Base-by-base conservation (phyloP, 2,113 vertebrate species). In the Sula dactylatra region DNA sequence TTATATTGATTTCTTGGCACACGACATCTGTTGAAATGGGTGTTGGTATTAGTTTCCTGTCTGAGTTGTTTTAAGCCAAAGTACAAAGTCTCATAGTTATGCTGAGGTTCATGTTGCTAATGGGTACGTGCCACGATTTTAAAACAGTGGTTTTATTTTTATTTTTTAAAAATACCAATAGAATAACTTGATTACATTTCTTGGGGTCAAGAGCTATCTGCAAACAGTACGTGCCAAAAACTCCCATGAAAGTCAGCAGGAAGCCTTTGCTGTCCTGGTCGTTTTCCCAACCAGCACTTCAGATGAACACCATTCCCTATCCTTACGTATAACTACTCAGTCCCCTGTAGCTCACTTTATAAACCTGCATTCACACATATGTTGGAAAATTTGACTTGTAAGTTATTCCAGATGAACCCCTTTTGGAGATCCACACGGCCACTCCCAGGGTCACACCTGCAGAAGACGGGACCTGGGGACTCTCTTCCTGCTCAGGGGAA, bases 241-340 rank as follows among this genome's bases (percentile, higher is more conserved):
- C 22, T 25, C 34, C 78, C 6, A 0, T 0, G 4, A 6, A 49
- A 56, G 32, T 12, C 70, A 72, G 26, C 26, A 17, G 52, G 52
- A 69, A 32, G 21, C 15, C 42, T 44, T 49, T 1, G 1, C 32
- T 36, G 10, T 0, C 29, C 62, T 3, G 26, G 6, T 8, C 27
- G 25, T 56, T 40, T 36, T 88, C 79, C 72, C 42, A 8, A 14
- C 11, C 76, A 40, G 50, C 42, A 25, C 36, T 59, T 61, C 78
- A 86, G 88, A 52, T 49, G n/a, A 91, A 78, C 77, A 40, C 59
- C 73, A 45, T 31, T 44, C 94, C 95, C 93, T 90, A 12, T 86
- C 56, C 93, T 82, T 9, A 4, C 44, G 29, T 0, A 11, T 49
- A 82, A 84, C 88, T 65, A 40, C 66, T 62, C 34, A 13, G 36